Evolutionary conservation across 1,140 invertebrate genomes (phyloP).

Genomic region (Notospermus geniculatus): DNA sequence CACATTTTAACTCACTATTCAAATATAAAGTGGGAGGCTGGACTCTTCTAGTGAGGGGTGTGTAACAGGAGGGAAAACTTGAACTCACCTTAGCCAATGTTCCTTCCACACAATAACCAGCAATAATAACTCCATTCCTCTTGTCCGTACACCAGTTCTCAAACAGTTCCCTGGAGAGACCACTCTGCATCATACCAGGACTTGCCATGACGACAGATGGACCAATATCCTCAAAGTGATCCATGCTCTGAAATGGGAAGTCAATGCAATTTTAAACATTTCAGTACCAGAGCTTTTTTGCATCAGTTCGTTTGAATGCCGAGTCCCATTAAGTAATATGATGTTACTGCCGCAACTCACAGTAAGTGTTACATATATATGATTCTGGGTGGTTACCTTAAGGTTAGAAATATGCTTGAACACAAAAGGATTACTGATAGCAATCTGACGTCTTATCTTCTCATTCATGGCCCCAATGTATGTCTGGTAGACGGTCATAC

Average conservation of each 20-base stretch:
- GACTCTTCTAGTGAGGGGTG: slow-evolving; percentile 6
- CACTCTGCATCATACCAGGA: slow-evolving; percentile 99
- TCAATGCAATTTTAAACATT: too few relatives aligned
- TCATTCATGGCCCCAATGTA: slow-evolving; percentile 99
- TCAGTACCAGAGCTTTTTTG: too few relatives aligned
- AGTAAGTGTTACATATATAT: too few relatives aligned
- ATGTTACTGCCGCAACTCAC: too few relatives aligned
- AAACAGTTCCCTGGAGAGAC: slow-evolving; percentile 94
- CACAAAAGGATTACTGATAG: slow-evolving; percentile 98
- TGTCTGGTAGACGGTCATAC: slow-evolving; percentile 99
- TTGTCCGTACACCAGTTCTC: slow-evolving; percentile 98
- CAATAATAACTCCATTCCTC: slow-evolving; percentile 97
- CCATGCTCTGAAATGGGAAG: slow-evolving; percentile 73
- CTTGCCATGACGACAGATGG: slow-evolving; percentile 99
- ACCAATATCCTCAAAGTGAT: slow-evolving; percentile 99
- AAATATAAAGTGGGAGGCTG: too few relatives aligned
- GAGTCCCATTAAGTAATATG: too few relatives aligned
- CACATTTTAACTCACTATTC: too few relatives aligned
- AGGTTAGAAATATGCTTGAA: slow-evolving; percentile 99
- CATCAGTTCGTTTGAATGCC: too few relatives aligned
- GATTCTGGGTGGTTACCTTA: too few relatives aligned
- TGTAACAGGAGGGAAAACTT: neutral
- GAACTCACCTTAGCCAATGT: slow-evolving; percentile 80
- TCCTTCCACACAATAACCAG: slow-evolving; percentile 98
- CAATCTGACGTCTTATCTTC: slow-evolving; percentile 91